Conservation (phyloP, 64 coral and sea anemone species). For the Astreopora myriophthalma region DNA sequence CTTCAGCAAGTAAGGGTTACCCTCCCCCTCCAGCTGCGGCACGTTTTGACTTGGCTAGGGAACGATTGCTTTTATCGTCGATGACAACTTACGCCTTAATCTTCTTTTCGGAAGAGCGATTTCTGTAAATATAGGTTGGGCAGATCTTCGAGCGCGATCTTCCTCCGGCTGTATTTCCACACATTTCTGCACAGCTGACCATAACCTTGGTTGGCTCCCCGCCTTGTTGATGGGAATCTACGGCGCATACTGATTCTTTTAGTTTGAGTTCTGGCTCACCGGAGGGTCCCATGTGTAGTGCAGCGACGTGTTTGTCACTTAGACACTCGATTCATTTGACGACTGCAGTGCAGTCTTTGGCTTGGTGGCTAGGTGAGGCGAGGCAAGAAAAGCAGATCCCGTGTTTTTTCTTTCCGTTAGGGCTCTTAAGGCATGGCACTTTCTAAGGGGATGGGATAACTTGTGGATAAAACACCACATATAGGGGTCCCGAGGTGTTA, state of each 20-base stretch:
- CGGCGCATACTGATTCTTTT: neutral
- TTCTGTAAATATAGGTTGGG: conserved; percentile 23
- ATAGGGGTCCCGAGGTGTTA: neutral
- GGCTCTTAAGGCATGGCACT: conserved; percentile 58
- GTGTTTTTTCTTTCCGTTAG: conserved; percentile 43
- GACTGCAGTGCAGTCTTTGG: conserved; percentile 53
- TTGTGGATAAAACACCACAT: conserved; percentile 56
- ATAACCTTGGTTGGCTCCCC: neutral
- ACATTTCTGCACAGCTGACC: conserved; percentile 50
- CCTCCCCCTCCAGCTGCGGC: too few relatives aligned
- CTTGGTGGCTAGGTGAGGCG: conserved; percentile 4
- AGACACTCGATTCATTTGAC: conserved; percentile 43
- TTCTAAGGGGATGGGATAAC: conserved; percentile 33
- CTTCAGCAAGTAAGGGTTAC: neutral
- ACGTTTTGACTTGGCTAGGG: conserved; percentile 23
- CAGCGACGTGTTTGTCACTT: conserved; percentile 40
- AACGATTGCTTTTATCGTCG: conserved; percentile 32
- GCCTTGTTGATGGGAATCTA: conserved; percentile 17
- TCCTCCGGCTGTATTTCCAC: neutral
- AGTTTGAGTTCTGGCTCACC: neutral
- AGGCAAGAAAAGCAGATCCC: conserved; percentile 58
- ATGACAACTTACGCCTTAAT: conserved; percentile 48
- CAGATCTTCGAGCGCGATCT: conserved; percentile 75
- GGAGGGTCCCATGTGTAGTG: neutral
- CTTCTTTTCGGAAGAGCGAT: neutral